Percentiles rank a stretch among this genome's conserved stretches.
phyloP scores from a whole-genome alignment of 2,888 invertebrate genomes.

The Cheilosia vernalis region DNA sequence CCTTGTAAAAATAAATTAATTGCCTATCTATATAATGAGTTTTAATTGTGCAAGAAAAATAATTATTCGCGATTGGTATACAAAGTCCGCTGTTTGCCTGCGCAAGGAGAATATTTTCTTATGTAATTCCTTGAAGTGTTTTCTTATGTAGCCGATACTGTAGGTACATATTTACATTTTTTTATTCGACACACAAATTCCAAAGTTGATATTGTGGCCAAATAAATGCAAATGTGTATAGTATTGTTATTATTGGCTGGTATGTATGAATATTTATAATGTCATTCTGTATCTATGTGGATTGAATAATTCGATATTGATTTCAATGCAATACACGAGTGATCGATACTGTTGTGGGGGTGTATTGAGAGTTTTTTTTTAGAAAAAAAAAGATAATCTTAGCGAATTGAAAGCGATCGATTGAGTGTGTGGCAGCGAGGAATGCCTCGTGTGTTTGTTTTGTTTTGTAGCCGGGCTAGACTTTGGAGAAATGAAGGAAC shows the following conservation, averaged over 20 bases:
- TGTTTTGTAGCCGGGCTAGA: background rate
- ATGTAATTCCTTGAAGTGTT: slow-evolving; percentile 31
- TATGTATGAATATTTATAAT: slow-evolving; percentile 40
- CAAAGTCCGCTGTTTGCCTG: slow-evolving; percentile 7
- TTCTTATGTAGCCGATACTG: too few relatives aligned
- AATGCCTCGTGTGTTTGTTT: background rate
- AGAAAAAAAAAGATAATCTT: too few relatives aligned
- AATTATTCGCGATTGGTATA: slow-evolving; percentile 26
- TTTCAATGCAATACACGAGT: background rate
- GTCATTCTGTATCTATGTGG: slow-evolving; percentile 5
- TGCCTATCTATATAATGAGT: slow-evolving; percentile 25
- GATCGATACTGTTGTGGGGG: background rate
- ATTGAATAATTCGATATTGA: background rate
- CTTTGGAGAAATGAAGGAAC: background rate
- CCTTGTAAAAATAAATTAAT: slow-evolving; percentile 37
- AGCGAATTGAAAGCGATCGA: background rate
- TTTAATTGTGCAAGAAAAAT: slow-evolving; percentile 52
- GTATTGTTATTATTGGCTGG: background rate
- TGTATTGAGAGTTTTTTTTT: background rate
- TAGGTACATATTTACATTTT: too few relatives aligned
- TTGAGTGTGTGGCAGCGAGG: background rate
- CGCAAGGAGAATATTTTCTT: slow-evolving; percentile 1
- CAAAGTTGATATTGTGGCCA: background rate
- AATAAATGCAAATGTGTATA: slow-evolving; percentile 38
- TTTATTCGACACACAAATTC: background rate